Evolutionary conservation across 2,113 vertebrate species (phyloP).

Genomic region (Rhinichthys klamathensis): DNA sequence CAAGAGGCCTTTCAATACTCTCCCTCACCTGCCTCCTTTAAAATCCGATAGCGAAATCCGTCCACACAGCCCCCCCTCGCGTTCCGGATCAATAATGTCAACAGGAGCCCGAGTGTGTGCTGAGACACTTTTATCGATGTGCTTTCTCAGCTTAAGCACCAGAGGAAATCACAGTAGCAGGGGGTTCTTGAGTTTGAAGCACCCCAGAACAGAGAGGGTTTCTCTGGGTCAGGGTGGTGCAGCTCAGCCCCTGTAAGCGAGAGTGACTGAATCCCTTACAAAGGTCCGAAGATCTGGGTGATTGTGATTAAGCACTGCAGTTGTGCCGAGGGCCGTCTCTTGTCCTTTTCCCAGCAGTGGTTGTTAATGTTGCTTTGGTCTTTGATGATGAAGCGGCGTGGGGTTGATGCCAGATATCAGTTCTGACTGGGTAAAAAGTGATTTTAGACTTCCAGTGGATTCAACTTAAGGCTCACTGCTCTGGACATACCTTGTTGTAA

Average conservation of each 20-base stretch:
- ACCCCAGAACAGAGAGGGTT: slow-evolving; percentile 38
- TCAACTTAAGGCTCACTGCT: background rate
- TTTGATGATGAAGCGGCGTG: background rate
- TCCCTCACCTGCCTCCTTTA: slow-evolving; percentile 49
- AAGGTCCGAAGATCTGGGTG: slow-evolving; percentile 39
- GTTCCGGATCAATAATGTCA: slow-evolving; percentile 57
- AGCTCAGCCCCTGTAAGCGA: slow-evolving; percentile 4
- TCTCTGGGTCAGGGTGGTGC: slow-evolving; percentile 19
- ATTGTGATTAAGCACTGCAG: slow-evolving; percentile 53
- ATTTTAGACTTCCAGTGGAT: slow-evolving; percentile 24
- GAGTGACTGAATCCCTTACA: slow-evolving; percentile 38
- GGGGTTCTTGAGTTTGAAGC: slow-evolving; percentile 43
- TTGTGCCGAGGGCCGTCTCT: slow-evolving; percentile 17
- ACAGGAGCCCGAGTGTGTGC: slow-evolving; percentile 47
- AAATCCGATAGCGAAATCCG: slow-evolving; percentile 56
- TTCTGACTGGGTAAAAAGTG: slow-evolving; percentile 17
- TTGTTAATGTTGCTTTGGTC: slow-evolving; percentile 32
- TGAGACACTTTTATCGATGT: slow-evolving; percentile 60
- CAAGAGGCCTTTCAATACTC: slow-evolving; percentile 54
- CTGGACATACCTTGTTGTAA: background rate
- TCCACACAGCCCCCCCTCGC: slow-evolving; percentile 44
- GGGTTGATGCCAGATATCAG: slow-evolving; percentile 1
- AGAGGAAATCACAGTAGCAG: slow-evolving; percentile 48
- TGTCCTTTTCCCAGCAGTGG: slow-evolving; percentile 36
- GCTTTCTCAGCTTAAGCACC: slow-evolving; percentile 58